Percentiles rank a stretch among this genome's conserved stretches.
phyloP scores from a whole-genome alignment of 2,888 invertebrate genomes.

The Zygothrica quintamaculata region DNA sequence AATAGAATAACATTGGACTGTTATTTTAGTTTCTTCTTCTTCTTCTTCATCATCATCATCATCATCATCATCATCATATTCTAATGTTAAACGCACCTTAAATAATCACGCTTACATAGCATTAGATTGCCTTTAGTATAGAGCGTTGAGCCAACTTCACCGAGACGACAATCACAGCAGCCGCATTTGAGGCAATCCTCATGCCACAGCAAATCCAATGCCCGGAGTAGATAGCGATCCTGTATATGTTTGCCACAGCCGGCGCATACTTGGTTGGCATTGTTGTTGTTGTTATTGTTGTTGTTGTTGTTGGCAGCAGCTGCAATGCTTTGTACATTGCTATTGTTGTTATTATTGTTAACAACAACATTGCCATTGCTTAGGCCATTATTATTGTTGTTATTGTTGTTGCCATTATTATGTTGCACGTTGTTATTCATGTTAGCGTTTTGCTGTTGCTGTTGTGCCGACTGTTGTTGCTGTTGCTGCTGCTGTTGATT shows the following conservation, averaged over 20 bases:
- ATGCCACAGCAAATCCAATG: constrained; percentile 97
- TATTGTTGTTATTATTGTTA: constrained; percentile 59
- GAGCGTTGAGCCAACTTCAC: constrained; percentile 97
- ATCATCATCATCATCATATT: too few relatives aligned
- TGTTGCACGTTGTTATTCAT: constrained; percentile 54
- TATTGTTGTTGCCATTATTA: constrained; percentile 63
- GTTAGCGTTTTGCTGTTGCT: constrained; percentile 25
- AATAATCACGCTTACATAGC: constrained; percentile 97
- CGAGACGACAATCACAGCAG: constrained; percentile 98
- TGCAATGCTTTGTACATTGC: constrained; percentile 71
- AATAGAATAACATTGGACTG: not conserved
- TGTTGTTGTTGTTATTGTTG: constrained; percentile 81
- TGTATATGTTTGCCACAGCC: constrained; percentile 97
- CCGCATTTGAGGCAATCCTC: constrained; percentile 99
- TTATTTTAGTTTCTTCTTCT: not conserved
- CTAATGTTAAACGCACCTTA: constrained; percentile 87
- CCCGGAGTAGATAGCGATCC: constrained; percentile 95
- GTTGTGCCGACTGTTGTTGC: constrained; percentile 52
- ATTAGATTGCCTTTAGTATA: constrained; percentile 98
- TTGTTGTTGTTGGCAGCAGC: constrained; percentile 76
- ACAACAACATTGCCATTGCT: constrained; percentile 64
- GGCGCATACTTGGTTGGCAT: constrained; percentile 91
- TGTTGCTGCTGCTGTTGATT: constrained; percentile 66
- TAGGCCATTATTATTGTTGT: constrained; percentile 52
- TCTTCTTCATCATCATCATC: not conserved